Conservation (phyloP, 2,113 vertebrate species). For the Monarcha castaneiventris region DNA sequence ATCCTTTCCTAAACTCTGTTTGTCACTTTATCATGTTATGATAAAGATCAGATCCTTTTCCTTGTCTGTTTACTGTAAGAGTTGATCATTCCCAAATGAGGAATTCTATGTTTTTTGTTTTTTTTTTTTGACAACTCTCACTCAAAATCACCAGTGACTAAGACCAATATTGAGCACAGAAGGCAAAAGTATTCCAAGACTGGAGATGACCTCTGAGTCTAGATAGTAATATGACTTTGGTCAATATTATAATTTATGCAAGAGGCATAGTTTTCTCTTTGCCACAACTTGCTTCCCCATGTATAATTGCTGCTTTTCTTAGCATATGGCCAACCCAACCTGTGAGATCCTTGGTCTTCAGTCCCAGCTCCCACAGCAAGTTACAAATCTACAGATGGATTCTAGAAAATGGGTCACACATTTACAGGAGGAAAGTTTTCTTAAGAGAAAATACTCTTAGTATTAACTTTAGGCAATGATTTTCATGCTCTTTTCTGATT, state of each 20-base stretch:
- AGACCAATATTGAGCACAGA: neutral
- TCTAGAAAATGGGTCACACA: neutral
- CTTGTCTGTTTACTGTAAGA: neutral
- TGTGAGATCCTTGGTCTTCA: neutral
- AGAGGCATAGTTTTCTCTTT: neutral
- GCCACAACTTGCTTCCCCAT: neutral
- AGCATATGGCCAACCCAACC: neutral
- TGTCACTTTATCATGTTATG: neutral
- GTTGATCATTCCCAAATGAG: neutral
- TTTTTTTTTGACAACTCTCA: neutral
- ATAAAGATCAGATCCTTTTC: neutral
- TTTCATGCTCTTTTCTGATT: neutral
- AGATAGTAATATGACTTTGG: neutral
- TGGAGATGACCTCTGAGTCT: neutral
- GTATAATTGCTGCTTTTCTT: neutral
- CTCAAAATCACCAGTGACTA: neutral
- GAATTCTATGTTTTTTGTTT: accelerated
- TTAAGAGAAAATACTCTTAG: neutral
- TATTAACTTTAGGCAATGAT: neutral
- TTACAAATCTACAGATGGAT: neutral
- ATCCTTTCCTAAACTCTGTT: neutral
- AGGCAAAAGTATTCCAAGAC: neutral
- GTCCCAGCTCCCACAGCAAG: neutral
- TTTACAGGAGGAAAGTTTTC: neutral
- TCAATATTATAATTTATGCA: neutral